A percentile compares a stretch with the other conserved stretches of the same genome.
Conservation (phyloP, 2,888 invertebrate species). For the Amblyjoppa fuscipennis region DNA sequence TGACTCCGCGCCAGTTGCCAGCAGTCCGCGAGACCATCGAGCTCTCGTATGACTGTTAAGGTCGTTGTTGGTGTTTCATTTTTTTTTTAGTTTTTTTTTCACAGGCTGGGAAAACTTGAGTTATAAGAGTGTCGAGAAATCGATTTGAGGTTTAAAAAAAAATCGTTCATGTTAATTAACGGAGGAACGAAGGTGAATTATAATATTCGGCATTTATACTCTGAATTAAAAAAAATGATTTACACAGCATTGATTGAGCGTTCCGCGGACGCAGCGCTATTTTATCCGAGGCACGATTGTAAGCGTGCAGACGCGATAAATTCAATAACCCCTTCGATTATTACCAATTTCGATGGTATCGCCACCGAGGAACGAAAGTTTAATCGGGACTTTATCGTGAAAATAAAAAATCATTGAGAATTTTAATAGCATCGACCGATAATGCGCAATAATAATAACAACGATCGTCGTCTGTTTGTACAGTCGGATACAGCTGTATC, state of each 20-base stretch:
- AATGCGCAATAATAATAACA: constrained; percentile 49
- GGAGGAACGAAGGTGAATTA: neutral
- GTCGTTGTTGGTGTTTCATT: constrained; percentile 4
- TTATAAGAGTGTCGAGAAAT: too few species aligned
- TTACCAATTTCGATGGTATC: constrained; percentile 46
- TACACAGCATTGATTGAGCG: constrained; percentile 37
- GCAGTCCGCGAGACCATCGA: constrained; percentile 26
- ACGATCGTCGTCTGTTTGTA: constrained; percentile 26
- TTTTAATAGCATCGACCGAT: constrained; percentile 64
- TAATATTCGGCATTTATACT: neutral
- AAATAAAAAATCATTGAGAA: constrained; percentile 48
- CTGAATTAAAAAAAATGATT: too few species aligned
- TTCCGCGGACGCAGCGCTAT: neutral
- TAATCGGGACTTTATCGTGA: constrained; percentile 46
- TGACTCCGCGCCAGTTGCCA: constrained; percentile 29
- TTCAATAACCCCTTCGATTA: constrained; percentile 18
- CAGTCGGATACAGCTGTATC: constrained; percentile 9
- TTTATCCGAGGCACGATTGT: neutral
- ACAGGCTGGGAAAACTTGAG: neutral
- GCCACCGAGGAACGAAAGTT: constrained; percentile 26
- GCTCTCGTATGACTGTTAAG: neutral
- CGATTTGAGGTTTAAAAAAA: too few species aligned
- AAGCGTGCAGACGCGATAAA: constrained; percentile 6
- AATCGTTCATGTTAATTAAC: neutral
- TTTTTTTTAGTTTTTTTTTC: constrained; percentile 6